These are phyloP conservation scores for Diplosoma virens DNA, from an alignment of 23 tunicate species.

Conservation along the genomic window DNA sequence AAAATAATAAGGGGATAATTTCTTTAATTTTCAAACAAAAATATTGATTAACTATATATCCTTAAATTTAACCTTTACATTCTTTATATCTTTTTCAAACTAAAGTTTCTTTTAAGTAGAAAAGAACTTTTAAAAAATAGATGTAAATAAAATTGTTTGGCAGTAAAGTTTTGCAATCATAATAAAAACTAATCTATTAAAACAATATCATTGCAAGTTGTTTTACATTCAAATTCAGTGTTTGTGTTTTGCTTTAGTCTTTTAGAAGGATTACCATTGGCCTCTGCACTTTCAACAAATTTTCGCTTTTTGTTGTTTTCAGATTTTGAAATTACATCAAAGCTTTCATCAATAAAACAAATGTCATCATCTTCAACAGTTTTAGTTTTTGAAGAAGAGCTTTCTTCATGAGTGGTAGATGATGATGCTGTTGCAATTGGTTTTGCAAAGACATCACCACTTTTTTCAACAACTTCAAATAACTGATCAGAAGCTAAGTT, in stretches of 20 bases:
- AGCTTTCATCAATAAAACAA: background rate
- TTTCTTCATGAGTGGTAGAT: background rate
- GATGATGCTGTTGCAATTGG: background rate
- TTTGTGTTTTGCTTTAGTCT: background rate
- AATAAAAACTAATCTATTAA: too few species aligned
- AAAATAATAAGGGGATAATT: too few species aligned
- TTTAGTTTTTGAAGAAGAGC: background rate
- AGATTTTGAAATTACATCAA: background rate
- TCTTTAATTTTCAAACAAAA: too few species aligned
- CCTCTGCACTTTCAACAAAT: background rate
- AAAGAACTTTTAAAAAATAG: too few species aligned
- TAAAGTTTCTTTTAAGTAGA: too few species aligned
- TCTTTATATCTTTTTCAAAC: too few species aligned
- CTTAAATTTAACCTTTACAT: too few species aligned
- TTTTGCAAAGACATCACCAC: slow-evolving; percentile 10
- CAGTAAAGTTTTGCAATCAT: too few species aligned
- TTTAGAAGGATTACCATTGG: background rate
- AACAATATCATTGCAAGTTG: background rate
- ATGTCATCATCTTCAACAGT: background rate
- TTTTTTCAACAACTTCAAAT: slow-evolving; percentile 34
- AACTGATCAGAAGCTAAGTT: slow-evolving; percentile 12
- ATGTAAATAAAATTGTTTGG: too few species aligned
- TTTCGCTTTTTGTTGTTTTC: background rate
- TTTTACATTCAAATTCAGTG: background rate
- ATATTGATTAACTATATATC: too few species aligned